Percentiles rank a stretch among this genome's conserved stretches.
Conservation (phyloP, 2,888 invertebrate genomes). For the Oscheius sp. region DNA sequence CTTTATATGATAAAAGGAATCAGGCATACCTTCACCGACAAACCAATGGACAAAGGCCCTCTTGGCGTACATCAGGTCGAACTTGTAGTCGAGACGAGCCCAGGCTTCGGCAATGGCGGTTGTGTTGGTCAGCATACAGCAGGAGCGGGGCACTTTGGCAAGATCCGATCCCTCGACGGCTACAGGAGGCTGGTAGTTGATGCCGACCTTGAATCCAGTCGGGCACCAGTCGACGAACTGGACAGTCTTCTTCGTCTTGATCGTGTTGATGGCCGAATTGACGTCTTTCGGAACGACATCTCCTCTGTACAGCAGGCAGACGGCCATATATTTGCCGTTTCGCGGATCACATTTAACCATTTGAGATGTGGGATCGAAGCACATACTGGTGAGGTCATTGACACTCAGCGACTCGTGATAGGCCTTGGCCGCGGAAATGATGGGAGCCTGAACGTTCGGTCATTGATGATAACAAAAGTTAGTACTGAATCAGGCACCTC, state of each 20-base stretch:
- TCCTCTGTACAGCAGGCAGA: constrained; percentile 79
- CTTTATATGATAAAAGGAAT: not conserved
- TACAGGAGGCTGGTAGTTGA: constrained; percentile 76
- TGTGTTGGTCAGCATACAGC: constrained; percentile 80
- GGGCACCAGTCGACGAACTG: constrained; percentile 83
- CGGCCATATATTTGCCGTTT: constrained; percentile 75
- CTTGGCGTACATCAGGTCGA: constrained; percentile 73
- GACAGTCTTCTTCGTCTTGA: constrained; percentile 88
- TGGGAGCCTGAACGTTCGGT: constrained; percentile 54
- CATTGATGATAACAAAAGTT: no score
- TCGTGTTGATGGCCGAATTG: constrained; percentile 91
- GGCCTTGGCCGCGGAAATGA: constrained; percentile 65
- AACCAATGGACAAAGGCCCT: constrained; percentile 75
- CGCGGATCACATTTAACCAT: constrained; percentile 89
- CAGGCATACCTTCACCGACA: not conserved
- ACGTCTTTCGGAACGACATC: constrained; percentile 94
- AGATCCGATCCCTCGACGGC: constrained; percentile 93
- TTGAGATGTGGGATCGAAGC: constrained; percentile 86
- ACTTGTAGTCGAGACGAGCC: constrained; percentile 83
- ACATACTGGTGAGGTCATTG: constrained; percentile 89
- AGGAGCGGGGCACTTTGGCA: constrained; percentile 79
- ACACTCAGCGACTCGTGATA: constrained; percentile 67
- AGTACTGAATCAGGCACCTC: no score
- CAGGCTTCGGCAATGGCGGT: constrained; percentile 81
- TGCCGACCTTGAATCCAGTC: constrained; percentile 68